These are phyloP conservation scores for Harpagus bidentatus DNA, from an alignment of 2,113 vertebrate genomes.

Conservation along the genomic window DNA sequence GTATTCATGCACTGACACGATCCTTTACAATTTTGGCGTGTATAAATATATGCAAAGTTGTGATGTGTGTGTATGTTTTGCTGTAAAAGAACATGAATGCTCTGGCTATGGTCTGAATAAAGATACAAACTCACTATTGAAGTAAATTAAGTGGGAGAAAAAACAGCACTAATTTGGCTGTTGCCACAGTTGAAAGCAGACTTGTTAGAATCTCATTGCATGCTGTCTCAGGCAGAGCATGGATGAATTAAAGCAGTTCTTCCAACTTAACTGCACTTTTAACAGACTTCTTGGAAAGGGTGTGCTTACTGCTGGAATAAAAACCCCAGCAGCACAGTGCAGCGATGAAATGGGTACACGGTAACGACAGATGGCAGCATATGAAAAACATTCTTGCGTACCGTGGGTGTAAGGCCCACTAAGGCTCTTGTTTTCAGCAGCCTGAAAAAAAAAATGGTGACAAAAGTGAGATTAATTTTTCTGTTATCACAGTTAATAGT, in stretches of 20 bases:
- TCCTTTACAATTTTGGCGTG: neutral
- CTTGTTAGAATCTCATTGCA: neutral
- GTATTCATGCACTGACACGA: neutral
- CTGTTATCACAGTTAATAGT: neutral
- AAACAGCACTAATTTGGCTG: neutral
- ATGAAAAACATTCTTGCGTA: neutral
- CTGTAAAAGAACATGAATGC: neutral
- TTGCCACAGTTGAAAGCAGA: neutral
- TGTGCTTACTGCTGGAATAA: neutral
- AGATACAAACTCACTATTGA: neutral
- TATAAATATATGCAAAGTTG: neutral
- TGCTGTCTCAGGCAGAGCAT: neutral
- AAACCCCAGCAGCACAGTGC: neutral
- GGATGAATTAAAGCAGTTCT: neutral
- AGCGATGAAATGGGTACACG: neutral
- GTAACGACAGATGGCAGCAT: slow-evolving; percentile 41
- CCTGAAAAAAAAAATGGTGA: neutral
- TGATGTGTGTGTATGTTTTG: neutral
- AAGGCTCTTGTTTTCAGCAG: neutral
- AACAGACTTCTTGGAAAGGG: neutral
- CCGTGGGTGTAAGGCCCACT: neutral
- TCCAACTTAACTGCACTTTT: neutral
- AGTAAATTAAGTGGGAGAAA: neutral
- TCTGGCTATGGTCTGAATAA: neutral
- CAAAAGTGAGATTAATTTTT: neutral